phyloP scores from a whole-genome alignment of 2,888 invertebrate genomes.

The Strigamia transsilvanica region DNA sequence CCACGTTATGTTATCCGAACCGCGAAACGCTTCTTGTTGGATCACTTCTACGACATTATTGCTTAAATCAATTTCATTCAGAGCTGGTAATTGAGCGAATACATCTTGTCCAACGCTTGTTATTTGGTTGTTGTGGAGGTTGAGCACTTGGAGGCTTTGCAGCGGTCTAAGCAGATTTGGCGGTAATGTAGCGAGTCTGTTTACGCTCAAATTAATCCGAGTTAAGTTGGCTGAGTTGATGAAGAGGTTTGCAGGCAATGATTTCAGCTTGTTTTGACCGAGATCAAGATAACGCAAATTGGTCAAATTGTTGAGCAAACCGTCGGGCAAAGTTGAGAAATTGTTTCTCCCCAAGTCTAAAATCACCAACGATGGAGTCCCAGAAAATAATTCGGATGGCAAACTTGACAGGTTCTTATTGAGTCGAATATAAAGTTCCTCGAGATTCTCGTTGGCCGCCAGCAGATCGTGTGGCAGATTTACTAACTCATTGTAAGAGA shows the following conservation, averaged over 20 bases:
- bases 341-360: conserved; percentile 43
- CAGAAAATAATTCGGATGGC: neutral
- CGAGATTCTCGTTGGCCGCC: neutral
- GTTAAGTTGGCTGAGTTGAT: neutral
- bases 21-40: conserved; percentile 23
- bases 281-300: neutral
- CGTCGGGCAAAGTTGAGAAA: neutral
- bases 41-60: conserved; percentile 29
- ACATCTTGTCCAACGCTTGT: neutral
- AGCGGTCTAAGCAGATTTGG: neutral
- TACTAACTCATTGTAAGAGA: neutral
- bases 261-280: neutral
- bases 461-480: conserved; percentile 5
- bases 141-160: neutral
- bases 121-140: conserved; percentile 32
- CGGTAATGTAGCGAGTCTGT: conserved; percentile 6
- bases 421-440: conserved; percentile 1
- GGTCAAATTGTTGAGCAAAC: neutral
- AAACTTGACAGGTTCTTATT: neutral
- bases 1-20: conserved; percentile 31
- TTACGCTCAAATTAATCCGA: conserved; percentile 9
- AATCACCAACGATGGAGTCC: neutral
- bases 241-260: neutral
- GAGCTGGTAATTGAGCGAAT: conserved; percentile 9
- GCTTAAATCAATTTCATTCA: conserved; percentile 23